These are phyloP conservation scores for Diadegma fenestrale DNA, from an alignment of 2,888 invertebrate genomes.

Conservation along the genomic window DNA sequence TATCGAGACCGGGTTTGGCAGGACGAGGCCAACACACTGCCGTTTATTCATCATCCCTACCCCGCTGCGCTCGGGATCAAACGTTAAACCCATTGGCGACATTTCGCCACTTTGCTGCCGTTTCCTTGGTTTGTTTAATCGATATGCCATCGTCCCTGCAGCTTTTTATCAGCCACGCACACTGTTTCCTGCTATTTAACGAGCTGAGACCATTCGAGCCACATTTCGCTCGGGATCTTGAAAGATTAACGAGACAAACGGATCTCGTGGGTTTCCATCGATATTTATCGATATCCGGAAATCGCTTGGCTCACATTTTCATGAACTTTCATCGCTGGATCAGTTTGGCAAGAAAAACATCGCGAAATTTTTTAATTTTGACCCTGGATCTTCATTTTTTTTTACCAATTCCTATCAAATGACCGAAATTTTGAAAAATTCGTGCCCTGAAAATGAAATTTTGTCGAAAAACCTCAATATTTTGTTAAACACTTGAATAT, in stretches of 20 bases:
- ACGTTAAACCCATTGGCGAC: slow-evolving; percentile 76
- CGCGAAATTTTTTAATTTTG: background rate
- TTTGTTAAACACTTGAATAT: no score
- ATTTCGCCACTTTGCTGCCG: slow-evolving; percentile 74
- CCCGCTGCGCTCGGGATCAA: slow-evolving; percentile 58
- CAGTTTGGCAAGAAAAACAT: background rate
- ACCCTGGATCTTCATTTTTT: no score
- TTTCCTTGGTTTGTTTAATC: slow-evolving; percentile 80
- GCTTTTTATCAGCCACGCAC: background rate
- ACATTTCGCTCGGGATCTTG: background rate
- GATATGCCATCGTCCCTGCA: slow-evolving; percentile 70
- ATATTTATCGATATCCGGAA: background rate
- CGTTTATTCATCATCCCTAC: slow-evolving; percentile 36
- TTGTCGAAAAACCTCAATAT: no score
- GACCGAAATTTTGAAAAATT: no score
- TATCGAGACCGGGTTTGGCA: slow-evolving; percentile 67
- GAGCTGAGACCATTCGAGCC: no score
- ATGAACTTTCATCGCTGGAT: background rate
- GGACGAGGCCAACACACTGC: slow-evolving; percentile 70
- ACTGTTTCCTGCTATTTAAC: background rate
- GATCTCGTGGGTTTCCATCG: background rate
- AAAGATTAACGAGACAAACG: no score
- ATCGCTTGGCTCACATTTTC: background rate
- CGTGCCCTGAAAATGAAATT: no score
- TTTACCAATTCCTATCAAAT: no score